These are phyloP conservation scores for Molothrus aeneus DNA, from an alignment of 2,797 vertebrate species.

Conservation along the genomic window DNA sequence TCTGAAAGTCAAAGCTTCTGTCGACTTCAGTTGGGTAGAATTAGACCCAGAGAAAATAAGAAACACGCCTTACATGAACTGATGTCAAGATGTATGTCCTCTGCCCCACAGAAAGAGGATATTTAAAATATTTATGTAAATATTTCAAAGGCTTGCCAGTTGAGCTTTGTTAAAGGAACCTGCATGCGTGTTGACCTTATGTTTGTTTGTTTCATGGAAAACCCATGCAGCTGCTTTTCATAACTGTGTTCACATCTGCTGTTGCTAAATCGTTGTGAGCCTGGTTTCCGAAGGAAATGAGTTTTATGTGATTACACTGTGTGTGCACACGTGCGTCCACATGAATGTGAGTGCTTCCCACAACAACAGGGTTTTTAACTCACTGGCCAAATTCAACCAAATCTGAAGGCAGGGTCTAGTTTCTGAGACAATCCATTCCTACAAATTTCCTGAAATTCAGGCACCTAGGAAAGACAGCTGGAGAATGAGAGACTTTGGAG, in stretches of 20 bases:
- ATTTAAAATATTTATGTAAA: slow-evolving; percentile 46
- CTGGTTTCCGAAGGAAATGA: slow-evolving; percentile 62
- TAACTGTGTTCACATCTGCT: slow-evolving; percentile 55
- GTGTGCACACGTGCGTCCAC: background rate
- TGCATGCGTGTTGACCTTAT: slow-evolving; percentile 28
- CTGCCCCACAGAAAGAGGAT: slow-evolving; percentile 16
- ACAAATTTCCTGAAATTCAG: background rate
- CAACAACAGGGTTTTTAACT: background rate
- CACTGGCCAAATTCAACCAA: background rate
- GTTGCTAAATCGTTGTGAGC: background rate
- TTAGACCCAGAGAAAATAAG: background rate
- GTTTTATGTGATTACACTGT: slow-evolving; percentile 52
- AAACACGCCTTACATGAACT: background rate
- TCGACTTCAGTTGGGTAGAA: slow-evolving; percentile 4
- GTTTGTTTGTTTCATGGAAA: slow-evolving; percentile 48
- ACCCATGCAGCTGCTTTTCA: slow-evolving; percentile 35
- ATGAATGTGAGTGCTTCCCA: background rate
- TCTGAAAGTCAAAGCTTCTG: background rate
- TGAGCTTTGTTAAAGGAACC: slow-evolving; percentile 33
- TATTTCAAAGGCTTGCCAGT: slow-evolving; percentile 47
- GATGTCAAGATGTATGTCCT: background rate
- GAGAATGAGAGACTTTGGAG: background rate
- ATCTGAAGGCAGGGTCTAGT: background rate
- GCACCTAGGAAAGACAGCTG: background rate
- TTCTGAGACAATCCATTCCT: background rate